Conservation (phyloP, 2,797 vertebrate genomes). For the Sebastes jordani region DNA sequence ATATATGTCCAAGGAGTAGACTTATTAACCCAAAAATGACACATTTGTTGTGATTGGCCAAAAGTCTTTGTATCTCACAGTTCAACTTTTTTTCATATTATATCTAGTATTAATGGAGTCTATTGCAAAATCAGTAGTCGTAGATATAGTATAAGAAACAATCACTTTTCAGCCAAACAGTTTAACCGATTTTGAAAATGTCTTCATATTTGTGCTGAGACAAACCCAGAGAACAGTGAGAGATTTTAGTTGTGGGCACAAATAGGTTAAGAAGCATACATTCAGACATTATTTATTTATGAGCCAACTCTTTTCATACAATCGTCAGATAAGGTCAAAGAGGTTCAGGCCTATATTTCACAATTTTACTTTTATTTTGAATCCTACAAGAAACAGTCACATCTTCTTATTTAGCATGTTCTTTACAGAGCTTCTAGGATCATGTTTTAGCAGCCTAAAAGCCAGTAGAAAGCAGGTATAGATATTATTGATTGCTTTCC, state of each 20-base stretch:
- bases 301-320: not conserved
- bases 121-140: no score
- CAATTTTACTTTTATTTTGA: not conserved
- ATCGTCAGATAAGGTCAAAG: not conserved
- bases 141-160: no score
- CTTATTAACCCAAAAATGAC: not conserved
- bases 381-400: not conserved
- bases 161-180: no score
- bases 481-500: slow-evolving; percentile 35
- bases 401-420: not conserved
- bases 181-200: no score
- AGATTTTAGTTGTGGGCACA: no score
- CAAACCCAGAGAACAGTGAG: no score
- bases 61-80: no score
- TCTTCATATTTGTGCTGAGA: no score
- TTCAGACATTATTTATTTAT: not conserved
- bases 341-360: not conserved
- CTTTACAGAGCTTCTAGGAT: not conserved
- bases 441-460: not conserved
- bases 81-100: no score
- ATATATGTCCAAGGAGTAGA: not conserved
- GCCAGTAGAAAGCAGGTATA: not conserved
- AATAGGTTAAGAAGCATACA: not conserved
- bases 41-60: no score
- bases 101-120: no score